Percentiles rank a stretch among this genome's conserved stretches.
phyloP scores from a whole-genome alignment of 2,113 vertebrate genomes.

The Megatriorchis doriae region DNA sequence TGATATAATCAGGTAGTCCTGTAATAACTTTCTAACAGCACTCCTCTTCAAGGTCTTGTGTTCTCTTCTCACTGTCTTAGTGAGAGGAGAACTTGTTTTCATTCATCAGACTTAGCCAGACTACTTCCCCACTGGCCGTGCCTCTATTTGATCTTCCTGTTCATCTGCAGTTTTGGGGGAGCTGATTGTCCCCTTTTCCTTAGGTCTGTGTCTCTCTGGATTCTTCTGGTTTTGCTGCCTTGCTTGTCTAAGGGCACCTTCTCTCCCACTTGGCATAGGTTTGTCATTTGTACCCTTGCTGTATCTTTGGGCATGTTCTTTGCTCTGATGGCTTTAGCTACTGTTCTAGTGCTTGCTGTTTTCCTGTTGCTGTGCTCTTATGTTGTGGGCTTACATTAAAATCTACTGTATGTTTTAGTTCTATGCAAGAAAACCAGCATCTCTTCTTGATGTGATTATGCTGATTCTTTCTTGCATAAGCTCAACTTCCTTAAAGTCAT shows the following conservation, averaged over 20 bases:
- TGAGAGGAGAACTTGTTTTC: background rate
- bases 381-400: background rate
- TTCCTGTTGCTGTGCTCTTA: background rate
- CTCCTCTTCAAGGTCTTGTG: background rate
- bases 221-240: background rate
- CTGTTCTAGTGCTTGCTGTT: background rate
- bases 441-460: background rate
- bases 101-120: background rate
- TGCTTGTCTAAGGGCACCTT: background rate
- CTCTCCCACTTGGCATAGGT: background rate
- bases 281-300: background rate
- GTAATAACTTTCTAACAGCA: background rate
- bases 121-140: background rate
- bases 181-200: background rate
- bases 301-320: background rate
- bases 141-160: background rate
- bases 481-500: background rate
- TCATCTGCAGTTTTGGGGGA: background rate
- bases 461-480: background rate
- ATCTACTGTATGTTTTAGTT: background rate
- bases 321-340: background rate
- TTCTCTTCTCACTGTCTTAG: background rate
- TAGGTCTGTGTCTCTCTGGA: background rate
- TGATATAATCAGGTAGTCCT: background rate
- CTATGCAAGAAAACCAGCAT: background rate